These are phyloP conservation scores for Ceratothoa steindachneri DNA, from an alignment of 2,888 invertebrate species.

Conservation along the genomic window DNA sequence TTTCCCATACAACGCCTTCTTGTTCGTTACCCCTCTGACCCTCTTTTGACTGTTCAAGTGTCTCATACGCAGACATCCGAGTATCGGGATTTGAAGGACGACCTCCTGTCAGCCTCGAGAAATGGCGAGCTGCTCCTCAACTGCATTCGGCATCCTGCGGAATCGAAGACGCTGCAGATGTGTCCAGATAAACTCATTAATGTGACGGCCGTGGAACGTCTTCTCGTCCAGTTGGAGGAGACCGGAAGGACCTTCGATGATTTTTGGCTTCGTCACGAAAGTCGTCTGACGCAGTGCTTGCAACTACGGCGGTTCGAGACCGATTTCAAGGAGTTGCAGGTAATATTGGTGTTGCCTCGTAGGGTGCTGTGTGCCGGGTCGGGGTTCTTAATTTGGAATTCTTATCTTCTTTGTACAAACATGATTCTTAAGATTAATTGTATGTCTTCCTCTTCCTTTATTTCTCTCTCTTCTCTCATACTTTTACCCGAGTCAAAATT, in stretches of 20 bases:
- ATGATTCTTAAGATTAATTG: too few relatives aligned
- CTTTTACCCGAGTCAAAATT: too few relatives aligned
- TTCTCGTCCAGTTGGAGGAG: slow-evolving; percentile 87
- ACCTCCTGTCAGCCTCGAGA: slow-evolving; percentile 77
- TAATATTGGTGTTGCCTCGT: slow-evolving; percentile 57
- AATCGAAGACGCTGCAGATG: not conserved
- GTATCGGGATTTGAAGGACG: slow-evolving; percentile 71
- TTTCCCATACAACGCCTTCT: too few relatives aligned
- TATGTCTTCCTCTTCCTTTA: too few relatives aligned
- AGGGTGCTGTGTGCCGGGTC: too few relatives aligned
- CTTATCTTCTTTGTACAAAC: too few relatives aligned
- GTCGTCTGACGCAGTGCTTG: slow-evolving; percentile 81
- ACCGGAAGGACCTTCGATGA: slow-evolving; percentile 89
- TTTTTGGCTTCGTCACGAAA: slow-evolving; percentile 90
- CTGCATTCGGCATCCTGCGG: slow-evolving; percentile 31
- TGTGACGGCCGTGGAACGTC: slow-evolving; percentile 85
- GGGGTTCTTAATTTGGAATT: too few relatives aligned
- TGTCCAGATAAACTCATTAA: slow-evolving; percentile 59
- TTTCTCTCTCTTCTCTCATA: too few relatives aligned
- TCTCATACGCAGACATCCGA: slow-evolving; percentile 56
- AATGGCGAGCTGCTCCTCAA: slow-evolving; percentile 82
- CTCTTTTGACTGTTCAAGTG: too few relatives aligned
- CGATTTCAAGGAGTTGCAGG: slow-evolving; percentile 85
- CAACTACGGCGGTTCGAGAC: slow-evolving; percentile 89
- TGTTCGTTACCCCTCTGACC: too few relatives aligned